Evolutionary conservation across 2,113 vertebrate genomes (phyloP).

Genomic region (Gavia stellata): DNA sequence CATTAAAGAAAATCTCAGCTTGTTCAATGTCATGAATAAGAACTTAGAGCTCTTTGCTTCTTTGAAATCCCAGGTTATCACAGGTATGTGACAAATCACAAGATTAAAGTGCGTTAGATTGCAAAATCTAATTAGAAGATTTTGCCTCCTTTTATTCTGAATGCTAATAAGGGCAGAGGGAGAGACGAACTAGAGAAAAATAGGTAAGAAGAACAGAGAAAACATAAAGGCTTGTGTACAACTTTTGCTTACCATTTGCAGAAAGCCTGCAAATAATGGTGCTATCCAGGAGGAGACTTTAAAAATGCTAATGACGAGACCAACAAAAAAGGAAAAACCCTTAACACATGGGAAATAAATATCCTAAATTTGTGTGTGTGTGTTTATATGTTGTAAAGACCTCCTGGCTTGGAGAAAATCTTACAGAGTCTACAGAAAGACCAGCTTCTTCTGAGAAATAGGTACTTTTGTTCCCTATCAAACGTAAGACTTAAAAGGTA

Average conservation of each 20-base stretch:
- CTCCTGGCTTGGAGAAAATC: background rate
- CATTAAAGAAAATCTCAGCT: background rate
- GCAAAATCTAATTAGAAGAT: background rate
- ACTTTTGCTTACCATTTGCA: background rate
- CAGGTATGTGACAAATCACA: background rate
- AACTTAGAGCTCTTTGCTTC: background rate
- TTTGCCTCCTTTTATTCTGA: background rate
- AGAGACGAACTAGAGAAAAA: background rate
- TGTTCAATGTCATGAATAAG: background rate
- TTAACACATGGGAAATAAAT: background rate
- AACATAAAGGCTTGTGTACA: background rate
- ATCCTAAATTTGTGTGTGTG: background rate
- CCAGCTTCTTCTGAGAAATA: background rate
- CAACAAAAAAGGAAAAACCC: background rate
- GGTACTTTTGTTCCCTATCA: background rate
- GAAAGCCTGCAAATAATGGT: background rate
- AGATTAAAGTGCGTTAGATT: background rate
- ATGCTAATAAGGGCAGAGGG: background rate
- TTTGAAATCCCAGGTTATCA: background rate
- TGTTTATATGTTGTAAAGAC: background rate
- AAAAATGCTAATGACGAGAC: background rate
- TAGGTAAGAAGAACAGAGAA: background rate
- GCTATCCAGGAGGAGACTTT: background rate
- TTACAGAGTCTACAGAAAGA: background rate
- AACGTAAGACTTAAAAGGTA: background rate